Evolutionary conservation across 2,888 invertebrate species (phyloP), one percentile per base, ranked within the genome.

Genomic region (Baccha elongata): DNA sequence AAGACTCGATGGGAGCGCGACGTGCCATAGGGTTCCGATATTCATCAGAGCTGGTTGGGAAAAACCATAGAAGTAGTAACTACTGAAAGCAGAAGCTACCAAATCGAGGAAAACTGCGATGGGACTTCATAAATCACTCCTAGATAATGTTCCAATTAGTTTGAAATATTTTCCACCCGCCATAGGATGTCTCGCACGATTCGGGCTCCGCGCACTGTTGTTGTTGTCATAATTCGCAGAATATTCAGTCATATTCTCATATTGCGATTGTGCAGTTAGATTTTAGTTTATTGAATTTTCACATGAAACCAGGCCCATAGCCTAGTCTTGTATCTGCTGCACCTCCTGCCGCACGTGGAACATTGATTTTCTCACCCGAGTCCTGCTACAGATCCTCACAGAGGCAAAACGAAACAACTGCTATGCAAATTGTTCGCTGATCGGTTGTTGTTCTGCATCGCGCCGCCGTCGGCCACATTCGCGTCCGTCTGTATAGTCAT

Each of bases 91-190:
- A 21, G 55, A 42, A 67, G 74, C 68, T 35, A 37, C 13, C 6
- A 21, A 64, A 55, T 37, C 29, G 40, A 37, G 40, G 29, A 48
- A 71, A 62, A 48, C 7, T 29, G 40, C 23, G 44, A 19, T 37
- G 35, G 21, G 64, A 46, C 37, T 23, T 37, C 48, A 69, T 75
- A 75, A 60, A 75, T 75, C 71, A 67, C 62, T 81, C 73, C 53
- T 19, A 78, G 83, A 83, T 83, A 83, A 65, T 84, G 84, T 84
- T 84, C 84, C 79, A 84, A 84, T 84, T 84, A 84, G 84, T 84
- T 74, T 74, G 84, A 84, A 84, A 84, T 60, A 58, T 79, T 68
- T 73, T 79, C 79, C 84, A 84, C 79, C 84, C 84, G 79, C 84
- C 60, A 37, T 79, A 84, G 78, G 79, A 79, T 79, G 69, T 84